A percentile compares a stretch with the other conserved stretches of the same genome.
Conservation (phyloP, 2,113 vertebrate genomes). For the Rhipidura dahli region DNA sequence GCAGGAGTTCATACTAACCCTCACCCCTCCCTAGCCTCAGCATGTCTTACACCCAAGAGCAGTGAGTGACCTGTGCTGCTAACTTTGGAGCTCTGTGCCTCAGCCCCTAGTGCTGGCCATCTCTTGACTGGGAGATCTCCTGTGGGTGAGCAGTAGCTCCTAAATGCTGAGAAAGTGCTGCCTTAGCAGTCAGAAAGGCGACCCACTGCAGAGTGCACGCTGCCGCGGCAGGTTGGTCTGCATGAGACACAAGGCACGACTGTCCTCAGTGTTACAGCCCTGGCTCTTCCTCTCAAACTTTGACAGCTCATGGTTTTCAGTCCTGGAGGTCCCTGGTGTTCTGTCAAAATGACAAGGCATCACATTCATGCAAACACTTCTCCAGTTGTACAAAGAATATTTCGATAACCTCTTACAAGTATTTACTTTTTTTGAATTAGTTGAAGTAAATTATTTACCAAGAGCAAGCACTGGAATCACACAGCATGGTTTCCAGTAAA, state of each 20-base stretch:
- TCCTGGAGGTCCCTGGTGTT: neutral
- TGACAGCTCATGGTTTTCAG: neutral
- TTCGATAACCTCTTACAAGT: neutral
- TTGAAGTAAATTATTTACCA: neutral
- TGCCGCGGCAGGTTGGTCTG: neutral
- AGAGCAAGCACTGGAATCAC: neutral
- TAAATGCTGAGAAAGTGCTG: neutral
- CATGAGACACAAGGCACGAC: no score
- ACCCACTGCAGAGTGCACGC: rapidly evolving
- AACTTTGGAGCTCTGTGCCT: neutral
- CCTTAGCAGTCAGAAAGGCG: neutral
- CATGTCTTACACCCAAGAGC: neutral
- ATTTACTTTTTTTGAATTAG: neutral
- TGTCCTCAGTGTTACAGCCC: neutral
- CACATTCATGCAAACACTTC: neutral
- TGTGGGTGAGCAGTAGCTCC: neutral
- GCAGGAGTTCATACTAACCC: neutral
- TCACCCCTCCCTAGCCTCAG: neutral
- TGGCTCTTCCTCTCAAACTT: neutral
- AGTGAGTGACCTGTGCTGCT: neutral
- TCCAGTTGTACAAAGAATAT: neutral
- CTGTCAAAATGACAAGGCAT: neutral
- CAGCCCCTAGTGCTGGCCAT: neutral
- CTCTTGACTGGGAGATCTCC: neutral
- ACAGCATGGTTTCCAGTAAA: neutral